phyloP scores from a whole-genome alignment of 2,113 vertebrate genomes.

The Tautogolabrus adspersus region DNA sequence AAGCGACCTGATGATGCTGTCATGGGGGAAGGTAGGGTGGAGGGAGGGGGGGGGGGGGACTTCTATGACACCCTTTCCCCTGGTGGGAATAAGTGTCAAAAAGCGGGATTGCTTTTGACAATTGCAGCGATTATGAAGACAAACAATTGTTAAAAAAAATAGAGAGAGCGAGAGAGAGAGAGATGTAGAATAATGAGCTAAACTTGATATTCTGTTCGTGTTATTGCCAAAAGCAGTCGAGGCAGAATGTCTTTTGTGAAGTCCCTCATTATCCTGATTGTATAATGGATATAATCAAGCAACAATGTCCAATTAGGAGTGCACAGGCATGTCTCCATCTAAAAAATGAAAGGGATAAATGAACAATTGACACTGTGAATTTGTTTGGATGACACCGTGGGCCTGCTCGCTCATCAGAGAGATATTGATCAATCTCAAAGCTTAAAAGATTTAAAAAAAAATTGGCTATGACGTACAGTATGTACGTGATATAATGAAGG shows the following conservation, averaged over 20 bases:
- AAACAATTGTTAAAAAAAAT: constrained; percentile 38
- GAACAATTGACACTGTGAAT: constrained; percentile 53
- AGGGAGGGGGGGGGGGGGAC: background rate
- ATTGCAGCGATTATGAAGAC: constrained; percentile 34
- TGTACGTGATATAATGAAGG: constrained; percentile 73
- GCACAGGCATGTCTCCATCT: constrained; percentile 30
- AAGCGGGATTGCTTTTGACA: constrained; percentile 27
- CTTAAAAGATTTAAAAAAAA: constrained; percentile 29
- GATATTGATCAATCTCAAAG: constrained; percentile 54
- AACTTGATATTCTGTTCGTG: constrained; percentile 43
- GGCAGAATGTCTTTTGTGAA: constrained; percentile 42
- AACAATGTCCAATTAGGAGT: constrained; percentile 65
- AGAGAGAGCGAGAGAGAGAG: background rate
- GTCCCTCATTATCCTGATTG: constrained; percentile 69
- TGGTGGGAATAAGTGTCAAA: constrained; percentile 51
- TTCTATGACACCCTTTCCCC: constrained; percentile 29
- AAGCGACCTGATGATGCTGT: constrained; percentile 39
- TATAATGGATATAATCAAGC: constrained; percentile 76
- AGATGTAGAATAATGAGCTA: constrained; percentile 42
- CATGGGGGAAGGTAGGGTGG: background rate
- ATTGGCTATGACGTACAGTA: constrained; percentile 42
- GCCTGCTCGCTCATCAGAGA: constrained; percentile 58
- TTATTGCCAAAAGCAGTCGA: constrained; percentile 44
- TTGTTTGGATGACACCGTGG: constrained; percentile 42
- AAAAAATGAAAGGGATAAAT: constrained; percentile 41